Percentiles rank a stretch among this genome's conserved stretches.
phyloP scores from a whole-genome alignment of 2,797 vertebrate species.

The Enteromius unitaeniatus region DNA sequence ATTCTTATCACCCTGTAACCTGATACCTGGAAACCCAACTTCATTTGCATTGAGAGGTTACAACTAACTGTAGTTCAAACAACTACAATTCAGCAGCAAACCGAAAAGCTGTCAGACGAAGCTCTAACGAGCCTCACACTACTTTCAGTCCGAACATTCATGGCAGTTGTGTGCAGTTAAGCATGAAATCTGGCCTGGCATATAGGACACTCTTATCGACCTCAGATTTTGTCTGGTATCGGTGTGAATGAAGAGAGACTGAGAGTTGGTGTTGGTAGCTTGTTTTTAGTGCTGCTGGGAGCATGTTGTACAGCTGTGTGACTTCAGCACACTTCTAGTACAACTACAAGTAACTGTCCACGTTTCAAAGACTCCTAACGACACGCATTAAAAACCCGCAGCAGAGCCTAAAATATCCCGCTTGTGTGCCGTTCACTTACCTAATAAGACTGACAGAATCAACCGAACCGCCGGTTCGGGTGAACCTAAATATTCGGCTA shows the following conservation, averaged over 20 bases:
- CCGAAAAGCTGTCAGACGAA: slow-evolving; percentile 24
- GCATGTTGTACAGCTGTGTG: slow-evolving; percentile 7
- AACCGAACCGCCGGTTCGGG: slow-evolving; percentile 92
- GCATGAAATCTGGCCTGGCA: slow-evolving; percentile 8
- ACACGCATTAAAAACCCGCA: background rate
- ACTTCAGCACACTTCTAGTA: slow-evolving; percentile 27
- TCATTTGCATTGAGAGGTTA: slow-evolving; percentile 7
- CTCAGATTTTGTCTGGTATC: background rate
- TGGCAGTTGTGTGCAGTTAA: background rate
- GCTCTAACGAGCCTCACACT: background rate
- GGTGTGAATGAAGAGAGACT: background rate
- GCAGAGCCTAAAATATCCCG: background rate
- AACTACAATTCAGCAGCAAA: background rate
- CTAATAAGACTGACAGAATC: slow-evolving; percentile 90
- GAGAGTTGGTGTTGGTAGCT: background rate
- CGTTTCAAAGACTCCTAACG: background rate
- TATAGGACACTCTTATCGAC: slow-evolving; percentile 26
- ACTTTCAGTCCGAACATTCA: background rate
- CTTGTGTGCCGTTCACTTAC: slow-evolving; percentile 74
- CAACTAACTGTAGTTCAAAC: background rate
- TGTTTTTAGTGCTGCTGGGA: background rate
- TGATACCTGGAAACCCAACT: background rate
- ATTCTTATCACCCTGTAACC: slow-evolving; percentile 15
- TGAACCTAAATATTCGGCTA: slow-evolving; percentile 88
- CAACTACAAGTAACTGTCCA: slow-evolving; percentile 23